These are phyloP conservation scores for Dreissena rostriformis DNA, from an alignment of 1,140 invertebrate genomes.

Conservation along the genomic window DNA sequence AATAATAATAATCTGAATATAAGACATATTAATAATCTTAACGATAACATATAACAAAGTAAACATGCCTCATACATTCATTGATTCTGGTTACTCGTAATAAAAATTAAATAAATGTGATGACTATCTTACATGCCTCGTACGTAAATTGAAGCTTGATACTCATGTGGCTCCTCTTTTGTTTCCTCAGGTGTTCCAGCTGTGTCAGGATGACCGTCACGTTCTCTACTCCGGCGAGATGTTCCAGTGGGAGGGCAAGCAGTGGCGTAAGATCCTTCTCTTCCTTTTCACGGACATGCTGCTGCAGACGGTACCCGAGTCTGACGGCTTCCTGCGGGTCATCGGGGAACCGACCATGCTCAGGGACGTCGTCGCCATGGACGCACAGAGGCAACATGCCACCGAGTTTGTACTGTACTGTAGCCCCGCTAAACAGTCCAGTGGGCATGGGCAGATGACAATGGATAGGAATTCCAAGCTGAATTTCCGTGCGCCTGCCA, in stretches of 20 bases:
- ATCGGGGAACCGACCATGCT: slow-evolving; percentile 65
- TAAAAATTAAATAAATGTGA: too few relatives aligned
- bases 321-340: slow-evolving; percentile 67
- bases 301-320: slow-evolving; percentile 66
- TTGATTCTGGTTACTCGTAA: too few relatives aligned
- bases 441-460: slow-evolving; percentile 31
- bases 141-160: too few relatives aligned
- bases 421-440: slow-evolving; percentile 28
- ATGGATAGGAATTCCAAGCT: slow-evolving; percentile 51
- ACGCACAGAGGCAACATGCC: slow-evolving; percentile 70
- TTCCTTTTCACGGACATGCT: slow-evolving; percentile 74
- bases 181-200: slow-evolving; percentile 69
- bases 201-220: slow-evolving; percentile 75
- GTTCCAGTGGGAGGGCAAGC: slow-evolving; percentile 68
- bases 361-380: slow-evolving; percentile 66
- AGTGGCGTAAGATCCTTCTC: slow-evolving; percentile 73
- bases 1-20: too few relatives aligned
- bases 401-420: slow-evolving; percentile 74
- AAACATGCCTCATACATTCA: too few relatives aligned
- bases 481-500: slow-evolving; percentile 68
- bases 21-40: too few relatives aligned
- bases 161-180: too few relatives aligned
- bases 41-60: too few relatives aligned
- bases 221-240: slow-evolving; percentile 73
- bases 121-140: too few relatives aligned